Evolutionary conservation across 1,140 invertebrate species (phyloP), one percentile per base, ranked within the genome.

Genomic region (Leptonema lineaticorne): DNA sequence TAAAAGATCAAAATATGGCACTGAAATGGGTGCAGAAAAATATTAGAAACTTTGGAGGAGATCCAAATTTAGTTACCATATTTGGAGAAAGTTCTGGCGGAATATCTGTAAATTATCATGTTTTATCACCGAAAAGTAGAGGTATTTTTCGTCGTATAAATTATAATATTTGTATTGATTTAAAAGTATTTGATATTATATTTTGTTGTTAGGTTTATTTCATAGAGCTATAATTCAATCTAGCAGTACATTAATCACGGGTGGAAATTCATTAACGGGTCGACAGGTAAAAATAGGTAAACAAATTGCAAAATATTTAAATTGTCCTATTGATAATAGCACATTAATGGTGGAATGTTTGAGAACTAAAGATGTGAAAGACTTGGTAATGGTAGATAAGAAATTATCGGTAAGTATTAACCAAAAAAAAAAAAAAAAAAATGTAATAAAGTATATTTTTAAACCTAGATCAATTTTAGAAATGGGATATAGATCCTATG

Each of bases 171-270:
- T 41, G 11, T 41, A 2, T 16, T 41, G 11, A 41, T 1, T 41
- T 9, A 48, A 1, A 4, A 20, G 1, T 20, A 48, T 20, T 48
- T 48, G 22, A n/a, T n/a, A n/a, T 9, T 46, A 59, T 14, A 59
- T 37, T n/a, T 20, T n/a, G 20, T 63, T 69, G n/a, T 46, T 30
- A 70, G 82, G 81, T 9, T 73, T 85, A 0, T 88, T 87, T 73
- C 81, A 83, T 20, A 74, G 76, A 16, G 82, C 76, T 0, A 85
- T 87, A 26, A 77, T 83, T 24, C 78, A 85, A 79, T 85, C 85
- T 74, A 88, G 88, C 24, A 85, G 83, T 2, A 87, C 87, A 11
- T 76, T 87, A 29, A 83, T 82, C 69, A 78, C 83, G 1, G 89
- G 88, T 82, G 82, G 85, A 2, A 75, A 84, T 4, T 78, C 86